phyloP scores from a whole-genome alignment of 2,113 vertebrate genomes.

The Aspidoscelis tigris region DNA sequence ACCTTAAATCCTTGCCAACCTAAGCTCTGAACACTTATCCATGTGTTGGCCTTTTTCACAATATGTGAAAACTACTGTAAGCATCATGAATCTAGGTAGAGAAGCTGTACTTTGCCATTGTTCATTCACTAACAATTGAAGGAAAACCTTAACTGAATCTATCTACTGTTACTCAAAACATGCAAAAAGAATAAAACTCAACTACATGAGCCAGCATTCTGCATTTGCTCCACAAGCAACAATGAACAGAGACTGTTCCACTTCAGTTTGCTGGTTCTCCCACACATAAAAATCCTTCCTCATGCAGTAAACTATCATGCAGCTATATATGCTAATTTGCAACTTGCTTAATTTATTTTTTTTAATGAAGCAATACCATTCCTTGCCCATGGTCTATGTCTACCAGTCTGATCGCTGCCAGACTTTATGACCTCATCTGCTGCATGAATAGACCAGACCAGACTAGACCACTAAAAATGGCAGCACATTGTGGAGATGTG shows the following conservation, averaged over 20 bases:
- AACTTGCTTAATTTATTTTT: neutral
- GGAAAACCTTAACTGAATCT: neutral
- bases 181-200: neutral
- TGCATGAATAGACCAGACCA: too few relatives aligned
- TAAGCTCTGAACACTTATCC: neutral
- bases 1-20: neutral
- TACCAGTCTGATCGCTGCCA: too few relatives aligned
- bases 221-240: neutral
- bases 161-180: neutral
- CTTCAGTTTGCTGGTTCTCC: neutral
- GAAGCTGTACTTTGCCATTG: neutral
- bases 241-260: neutral
- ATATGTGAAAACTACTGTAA: neutral
- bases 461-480: too few relatives aligned
- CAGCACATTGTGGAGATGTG: too few relatives aligned
- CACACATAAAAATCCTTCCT: neutral
- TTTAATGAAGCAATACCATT: too few relatives aligned
- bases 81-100: neutral
- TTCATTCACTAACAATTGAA: neutral
- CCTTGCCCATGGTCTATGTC: too few relatives aligned
- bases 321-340: neutral
- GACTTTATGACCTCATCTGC: too few relatives aligned
- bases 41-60: neutral
- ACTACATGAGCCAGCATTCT: neutral
- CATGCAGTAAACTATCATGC: neutral